A percentile compares a stretch with the other conserved stretches of the same genome.
phyloP scores from a whole-genome alignment of 1,140 invertebrate genomes.

The Drosophila sucinea region DNA sequence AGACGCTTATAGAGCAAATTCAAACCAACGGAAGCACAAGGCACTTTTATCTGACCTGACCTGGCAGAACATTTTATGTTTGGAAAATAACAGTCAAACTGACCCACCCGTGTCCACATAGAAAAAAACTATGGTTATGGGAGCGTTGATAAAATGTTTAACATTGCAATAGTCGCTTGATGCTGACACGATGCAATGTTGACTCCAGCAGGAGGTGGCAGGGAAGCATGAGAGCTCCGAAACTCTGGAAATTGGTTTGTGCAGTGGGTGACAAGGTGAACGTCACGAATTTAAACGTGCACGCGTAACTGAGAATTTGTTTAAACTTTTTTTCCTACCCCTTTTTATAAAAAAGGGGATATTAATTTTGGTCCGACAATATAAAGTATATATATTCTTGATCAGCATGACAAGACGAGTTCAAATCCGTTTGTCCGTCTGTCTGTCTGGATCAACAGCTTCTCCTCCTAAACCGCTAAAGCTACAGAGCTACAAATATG shows the following conservation, averaged over 20 bases:
- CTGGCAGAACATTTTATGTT: constrained; percentile 55
- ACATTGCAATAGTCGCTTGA: constrained; percentile 56
- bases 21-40: constrained; percentile 34
- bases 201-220: neutral
- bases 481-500: too few species aligned
- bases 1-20: constrained; percentile 47
- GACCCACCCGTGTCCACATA: neutral
- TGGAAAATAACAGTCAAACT: constrained; percentile 49
- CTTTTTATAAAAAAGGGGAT: too few species aligned
- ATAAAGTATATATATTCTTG: too few species aligned
- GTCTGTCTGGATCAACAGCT: too few species aligned
- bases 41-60: constrained; percentile 46
- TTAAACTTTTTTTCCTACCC: neutral
- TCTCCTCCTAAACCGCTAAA: too few species aligned
- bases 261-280: constrained; percentile 15
- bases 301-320: constrained; percentile 61
- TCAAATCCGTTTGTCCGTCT: too few species aligned
- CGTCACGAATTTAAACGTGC: constrained; percentile 33
- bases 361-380: too few species aligned
- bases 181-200: constrained; percentile 16
- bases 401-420: too few species aligned
- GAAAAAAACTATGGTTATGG: constrained; percentile 38
- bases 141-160: constrained; percentile 66
- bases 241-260: constrained; percentile 38
- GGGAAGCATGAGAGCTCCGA: constrained; percentile 12